Conservation (phyloP, 1,140 invertebrate species). For the Reticulitermes speratus region DNA sequence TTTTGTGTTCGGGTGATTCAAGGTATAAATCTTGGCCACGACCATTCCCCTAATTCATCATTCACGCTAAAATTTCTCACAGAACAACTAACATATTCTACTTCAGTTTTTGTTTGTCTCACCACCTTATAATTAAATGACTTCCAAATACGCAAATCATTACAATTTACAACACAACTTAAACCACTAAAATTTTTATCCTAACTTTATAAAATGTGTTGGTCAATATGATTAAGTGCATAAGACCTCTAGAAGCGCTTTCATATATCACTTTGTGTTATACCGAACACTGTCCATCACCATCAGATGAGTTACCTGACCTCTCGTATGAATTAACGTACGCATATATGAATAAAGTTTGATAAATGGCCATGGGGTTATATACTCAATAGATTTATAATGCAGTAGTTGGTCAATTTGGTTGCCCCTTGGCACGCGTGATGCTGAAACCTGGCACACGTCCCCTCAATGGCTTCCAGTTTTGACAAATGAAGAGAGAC, state of each 20-base stretch:
- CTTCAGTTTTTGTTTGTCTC: no score
- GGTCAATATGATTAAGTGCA: background rate
- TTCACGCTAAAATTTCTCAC: no score
- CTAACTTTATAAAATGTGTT: no score
- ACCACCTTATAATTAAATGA: no score
- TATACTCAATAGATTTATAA: conserved; percentile 1
- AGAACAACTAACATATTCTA: no score
- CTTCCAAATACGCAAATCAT: no score
- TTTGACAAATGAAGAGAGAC: conserved; percentile 3
- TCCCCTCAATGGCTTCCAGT: background rate
- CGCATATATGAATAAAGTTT: conserved; percentile 4
- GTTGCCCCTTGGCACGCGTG: background rate
- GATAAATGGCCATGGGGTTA: background rate
- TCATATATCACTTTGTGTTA: background rate
- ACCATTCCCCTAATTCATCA: no score
- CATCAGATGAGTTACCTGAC: background rate
- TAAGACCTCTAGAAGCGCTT: background rate
- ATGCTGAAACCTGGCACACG: background rate
- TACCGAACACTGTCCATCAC: background rate
- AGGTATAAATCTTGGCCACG: no score
- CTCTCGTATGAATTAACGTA: background rate
- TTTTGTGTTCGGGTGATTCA: no score
- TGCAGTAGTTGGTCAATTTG: background rate
- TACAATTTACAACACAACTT: no score
- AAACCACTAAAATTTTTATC: no score